phyloP scores from a whole-genome alignment of 2,888 invertebrate genomes.

The Mesodorylaimus sp. region DNA sequence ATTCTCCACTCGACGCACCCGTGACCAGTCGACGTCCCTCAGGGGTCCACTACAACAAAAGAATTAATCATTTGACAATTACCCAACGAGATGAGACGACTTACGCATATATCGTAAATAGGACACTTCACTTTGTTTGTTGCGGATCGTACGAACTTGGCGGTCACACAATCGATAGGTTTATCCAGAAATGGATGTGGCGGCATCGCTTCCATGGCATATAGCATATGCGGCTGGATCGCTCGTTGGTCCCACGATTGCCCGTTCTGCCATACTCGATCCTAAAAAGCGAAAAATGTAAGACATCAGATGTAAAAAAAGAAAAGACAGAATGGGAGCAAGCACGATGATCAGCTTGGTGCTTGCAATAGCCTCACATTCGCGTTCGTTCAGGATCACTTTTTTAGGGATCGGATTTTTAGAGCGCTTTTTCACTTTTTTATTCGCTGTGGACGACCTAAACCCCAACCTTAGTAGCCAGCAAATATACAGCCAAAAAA shows the following conservation, averaged over 20 bases:
- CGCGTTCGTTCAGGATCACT: no score
- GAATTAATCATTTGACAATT: background rate
- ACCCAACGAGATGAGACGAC: constrained; percentile 16
- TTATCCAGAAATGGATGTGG: constrained; percentile 83
- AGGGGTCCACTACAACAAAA: constrained; percentile 62
- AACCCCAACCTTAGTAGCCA: no score
- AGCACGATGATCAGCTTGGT: no score
- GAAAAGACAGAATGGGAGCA: no score
- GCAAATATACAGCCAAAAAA: no score
- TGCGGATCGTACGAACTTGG: constrained; percentile 88
- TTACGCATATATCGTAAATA: constrained; percentile 75
- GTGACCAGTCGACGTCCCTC: constrained; percentile 92
- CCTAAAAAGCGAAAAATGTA: constrained; percentile 4
- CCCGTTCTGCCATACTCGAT: background rate
- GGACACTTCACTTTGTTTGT: constrained; percentile 99
- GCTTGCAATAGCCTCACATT: no score
- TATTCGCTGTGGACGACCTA: no score
- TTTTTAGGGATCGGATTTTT: no score
- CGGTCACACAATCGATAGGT: constrained; percentile 77
- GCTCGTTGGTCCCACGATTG: constrained; percentile 52
- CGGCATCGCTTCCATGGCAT: constrained; percentile 65
- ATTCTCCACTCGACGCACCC: constrained; percentile 96
- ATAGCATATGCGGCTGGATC: constrained; percentile 83
- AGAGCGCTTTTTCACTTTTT: no score
- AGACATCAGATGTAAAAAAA: background rate